These are phyloP conservation scores for Epinotia brunnichana DNA, from an alignment of 2,888 invertebrate genomes.

Conservation along the genomic window DNA sequence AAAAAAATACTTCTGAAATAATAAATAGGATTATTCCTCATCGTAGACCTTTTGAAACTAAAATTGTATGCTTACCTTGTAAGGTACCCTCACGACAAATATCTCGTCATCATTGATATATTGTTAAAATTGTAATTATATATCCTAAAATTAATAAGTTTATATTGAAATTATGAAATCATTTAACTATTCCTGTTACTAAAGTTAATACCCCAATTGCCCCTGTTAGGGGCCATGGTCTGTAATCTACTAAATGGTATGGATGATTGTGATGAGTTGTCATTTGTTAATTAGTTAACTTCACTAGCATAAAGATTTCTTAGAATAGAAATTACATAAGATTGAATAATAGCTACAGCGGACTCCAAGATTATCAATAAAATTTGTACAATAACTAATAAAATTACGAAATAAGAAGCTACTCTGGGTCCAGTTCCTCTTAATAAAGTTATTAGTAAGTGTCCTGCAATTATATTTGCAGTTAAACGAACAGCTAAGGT, in stretches of 20 bases:
- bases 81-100: slow-evolving; percentile 86
- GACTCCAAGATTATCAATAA: slow-evolving; percentile 82
- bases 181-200: slow-evolving; percentile 84
- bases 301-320: slow-evolving; percentile 87
- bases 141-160: slow-evolving; percentile 81
- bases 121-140: slow-evolving; percentile 75
- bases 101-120: slow-evolving; percentile 89
- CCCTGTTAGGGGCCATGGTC: slow-evolving; percentile 86
- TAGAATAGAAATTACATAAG: slow-evolving; percentile 87
- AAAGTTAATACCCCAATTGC: slow-evolving; percentile 84
- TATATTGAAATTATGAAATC: slow-evolving; percentile 84
- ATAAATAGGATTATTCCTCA: slow-evolving; percentile 90
- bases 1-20: slow-evolving; percentile 87
- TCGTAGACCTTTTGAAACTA: slow-evolving; percentile 84
- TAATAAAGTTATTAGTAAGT: slow-evolving; percentile 86
- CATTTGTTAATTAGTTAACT: slow-evolving; percentile 75
- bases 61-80: slow-evolving; percentile 86
- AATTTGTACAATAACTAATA: slow-evolving; percentile 78
- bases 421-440: slow-evolving; percentile 66
- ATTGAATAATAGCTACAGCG: slow-evolving; percentile 86
- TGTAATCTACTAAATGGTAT: slow-evolving; percentile 86
- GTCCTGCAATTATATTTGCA: slow-evolving; percentile 90
- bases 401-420: slow-evolving; percentile 58
- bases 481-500: slow-evolving; percentile 88
- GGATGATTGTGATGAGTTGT: slow-evolving; percentile 84